These are phyloP conservation scores for Ammodytes dubius DNA, from an alignment of 2,113 vertebrate species.

Conservation along the genomic window DNA sequence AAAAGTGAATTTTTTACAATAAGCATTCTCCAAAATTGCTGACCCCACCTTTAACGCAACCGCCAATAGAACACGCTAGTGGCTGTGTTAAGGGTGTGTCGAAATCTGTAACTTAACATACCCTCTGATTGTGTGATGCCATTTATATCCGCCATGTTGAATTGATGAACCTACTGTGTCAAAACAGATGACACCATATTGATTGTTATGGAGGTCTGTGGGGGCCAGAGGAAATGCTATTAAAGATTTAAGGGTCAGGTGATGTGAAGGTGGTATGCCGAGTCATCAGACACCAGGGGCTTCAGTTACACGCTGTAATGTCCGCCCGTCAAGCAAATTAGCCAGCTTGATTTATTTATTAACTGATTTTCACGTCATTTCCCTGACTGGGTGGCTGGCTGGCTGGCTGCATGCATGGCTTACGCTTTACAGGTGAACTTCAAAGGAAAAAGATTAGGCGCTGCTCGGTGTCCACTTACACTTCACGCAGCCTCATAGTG, in stretches of 20 bases:
- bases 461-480: conserved; percentile 46
- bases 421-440: conserved; percentile 60
- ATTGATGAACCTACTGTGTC: conserved; percentile 57
- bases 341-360: conserved; percentile 85
- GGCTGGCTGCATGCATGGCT: conserved; percentile 39
- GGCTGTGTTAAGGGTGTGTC: conserved; percentile 27
- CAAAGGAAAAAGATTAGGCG: conserved; percentile 52
- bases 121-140: conserved; percentile 18
- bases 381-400: conserved; percentile 38
- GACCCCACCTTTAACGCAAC: background rate
- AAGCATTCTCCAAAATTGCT: no score
- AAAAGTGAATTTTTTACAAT: no score
- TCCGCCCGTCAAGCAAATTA: conserved; percentile 82
- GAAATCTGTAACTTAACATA: conserved; percentile 27
- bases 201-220: conserved; percentile 67
- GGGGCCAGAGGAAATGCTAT: conserved; percentile 79
- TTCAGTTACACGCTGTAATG: conserved; percentile 83
- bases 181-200: conserved; percentile 69
- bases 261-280: conserved; percentile 82
- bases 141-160: conserved; percentile 61
- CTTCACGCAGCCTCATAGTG: conserved; percentile 13
- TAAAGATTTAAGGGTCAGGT: conserved; percentile 83
- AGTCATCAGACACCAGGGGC: conserved; percentile 80
- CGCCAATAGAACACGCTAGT: background rate
- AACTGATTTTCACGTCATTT: conserved; percentile 79